phyloP scores from a whole-genome alignment of 1,140 invertebrate species.

The Microplitis demolitor region DNA sequence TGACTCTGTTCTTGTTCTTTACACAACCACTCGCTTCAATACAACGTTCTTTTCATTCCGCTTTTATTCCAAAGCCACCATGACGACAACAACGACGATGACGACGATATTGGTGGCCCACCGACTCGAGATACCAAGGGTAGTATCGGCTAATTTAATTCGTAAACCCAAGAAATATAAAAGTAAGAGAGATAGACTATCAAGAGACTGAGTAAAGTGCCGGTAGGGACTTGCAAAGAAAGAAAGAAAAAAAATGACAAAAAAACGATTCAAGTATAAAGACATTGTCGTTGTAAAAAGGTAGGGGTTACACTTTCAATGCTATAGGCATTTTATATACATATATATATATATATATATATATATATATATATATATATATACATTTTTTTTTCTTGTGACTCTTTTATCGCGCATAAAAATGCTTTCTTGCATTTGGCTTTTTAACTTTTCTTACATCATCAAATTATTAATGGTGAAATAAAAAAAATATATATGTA shows the following conservation, averaged over 20 bases:
- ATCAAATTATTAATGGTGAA: no score
- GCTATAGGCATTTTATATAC: background rate
- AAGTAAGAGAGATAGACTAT: constrained; percentile 18
- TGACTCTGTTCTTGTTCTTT: constrained; percentile 13
- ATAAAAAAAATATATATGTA: no score
- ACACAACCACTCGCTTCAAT: background rate
- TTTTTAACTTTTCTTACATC: background rate
- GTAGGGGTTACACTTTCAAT: background rate
- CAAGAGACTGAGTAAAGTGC: background rate
- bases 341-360: no score
- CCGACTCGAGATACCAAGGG: constrained; percentile 1
- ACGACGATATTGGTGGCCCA: background rate
- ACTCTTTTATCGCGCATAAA: background rate
- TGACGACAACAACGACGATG: no score
- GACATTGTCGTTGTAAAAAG: constrained; percentile 22
- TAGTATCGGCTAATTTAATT: constrained; percentile 33
- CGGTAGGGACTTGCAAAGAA: background rate
- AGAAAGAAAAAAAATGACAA: no score
- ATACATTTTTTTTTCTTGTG: background rate
- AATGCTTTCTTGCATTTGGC: background rate
- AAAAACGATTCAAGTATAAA: constrained; percentile 11
- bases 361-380: no score
- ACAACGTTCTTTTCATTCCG: background rate
- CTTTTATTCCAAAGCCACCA: background rate
- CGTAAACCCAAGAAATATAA: constrained; percentile 33